These are phyloP conservation scores for Coptodon bakossiorum DNA, from an alignment of 2,113 vertebrate species.

Conservation along the genomic window DNA sequence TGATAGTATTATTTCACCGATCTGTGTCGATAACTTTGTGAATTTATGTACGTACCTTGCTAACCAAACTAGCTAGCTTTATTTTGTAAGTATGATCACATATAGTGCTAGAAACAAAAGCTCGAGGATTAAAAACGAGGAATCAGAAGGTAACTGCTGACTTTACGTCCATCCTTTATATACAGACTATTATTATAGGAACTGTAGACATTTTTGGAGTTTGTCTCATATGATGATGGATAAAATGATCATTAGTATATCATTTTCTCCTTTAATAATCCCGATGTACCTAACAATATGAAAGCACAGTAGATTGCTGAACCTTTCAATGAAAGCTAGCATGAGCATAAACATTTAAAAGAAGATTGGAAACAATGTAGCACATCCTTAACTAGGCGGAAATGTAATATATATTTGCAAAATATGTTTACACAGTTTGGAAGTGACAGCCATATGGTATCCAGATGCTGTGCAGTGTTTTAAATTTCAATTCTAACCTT, in stretches of 20 bases:
- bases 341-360: fast-evolving
- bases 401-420: background rate
- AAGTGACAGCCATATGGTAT: background rate
- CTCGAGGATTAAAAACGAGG: background rate
- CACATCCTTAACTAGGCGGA: background rate
- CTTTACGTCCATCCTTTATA: background rate
- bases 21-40: background rate
- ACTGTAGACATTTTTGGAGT: background rate
- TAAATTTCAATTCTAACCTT: background rate
- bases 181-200: background rate
- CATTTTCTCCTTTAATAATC: background rate
- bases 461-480: background rate
- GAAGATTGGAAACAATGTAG: background rate
- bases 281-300: background rate
- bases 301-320: background rate
- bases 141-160: too few species aligned
- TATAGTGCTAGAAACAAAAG: background rate
- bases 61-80: background rate
- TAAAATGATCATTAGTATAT: background rate
- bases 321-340: background rate
- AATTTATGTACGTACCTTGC: background rate
- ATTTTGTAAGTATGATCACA: background rate
- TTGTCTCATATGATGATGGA: background rate
- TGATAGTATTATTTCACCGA: background rate
- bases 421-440: background rate